phyloP scores from a whole-genome alignment of 2,113 vertebrate genomes.

The Sceloporus tristichus region DNA sequence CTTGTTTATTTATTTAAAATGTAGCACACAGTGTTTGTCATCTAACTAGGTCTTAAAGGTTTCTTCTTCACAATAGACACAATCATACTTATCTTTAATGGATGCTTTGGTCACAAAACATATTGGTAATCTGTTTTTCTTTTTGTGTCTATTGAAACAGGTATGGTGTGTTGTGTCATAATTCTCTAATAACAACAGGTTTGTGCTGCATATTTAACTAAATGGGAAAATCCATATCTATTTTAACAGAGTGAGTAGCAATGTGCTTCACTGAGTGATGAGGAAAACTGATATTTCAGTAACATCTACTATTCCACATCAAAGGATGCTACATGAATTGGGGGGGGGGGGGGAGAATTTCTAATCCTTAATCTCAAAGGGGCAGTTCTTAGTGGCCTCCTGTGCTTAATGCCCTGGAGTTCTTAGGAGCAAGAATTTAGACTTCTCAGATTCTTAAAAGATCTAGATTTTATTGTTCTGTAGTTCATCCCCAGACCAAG shows the following conservation, averaged over 20 bases:
- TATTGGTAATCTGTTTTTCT: slow-evolving; percentile 18
- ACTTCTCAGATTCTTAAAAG: no score
- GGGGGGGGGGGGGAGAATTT: slow-evolving; percentile 38
- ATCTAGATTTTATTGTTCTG: no score
- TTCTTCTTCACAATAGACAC: slow-evolving; percentile 29
- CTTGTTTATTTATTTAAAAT: neutral
- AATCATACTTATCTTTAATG: slow-evolving; percentile 36
- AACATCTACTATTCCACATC: neutral
- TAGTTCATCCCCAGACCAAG: no score
- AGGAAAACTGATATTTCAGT: neutral
- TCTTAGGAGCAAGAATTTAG: no score
- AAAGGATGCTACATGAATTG: slow-evolving; percentile 23
- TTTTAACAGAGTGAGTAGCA: slow-evolving; percentile 52
- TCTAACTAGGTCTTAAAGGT: neutral
- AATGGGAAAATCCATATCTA: slow-evolving; percentile 56
- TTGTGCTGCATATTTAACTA: slow-evolving; percentile 41
- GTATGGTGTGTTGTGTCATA: slow-evolving; percentile 29
- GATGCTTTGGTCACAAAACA: slow-evolving; percentile 20
- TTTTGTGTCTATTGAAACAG: slow-evolving; percentile 51
- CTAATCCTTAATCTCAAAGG: slow-evolving; percentile 54
- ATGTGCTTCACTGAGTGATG: slow-evolving; percentile 17
- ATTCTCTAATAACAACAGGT: slow-evolving; percentile 51
- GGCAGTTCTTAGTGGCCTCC: slow-evolving; percentile 52
- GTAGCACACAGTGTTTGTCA: neutral
- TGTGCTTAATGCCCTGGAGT: no score